Percentiles rank a stretch among this genome's conserved stretches.
Evolutionary conservation across 1,140 invertebrate genomes (phyloP).

Genomic region (Euura lappo): DNA sequence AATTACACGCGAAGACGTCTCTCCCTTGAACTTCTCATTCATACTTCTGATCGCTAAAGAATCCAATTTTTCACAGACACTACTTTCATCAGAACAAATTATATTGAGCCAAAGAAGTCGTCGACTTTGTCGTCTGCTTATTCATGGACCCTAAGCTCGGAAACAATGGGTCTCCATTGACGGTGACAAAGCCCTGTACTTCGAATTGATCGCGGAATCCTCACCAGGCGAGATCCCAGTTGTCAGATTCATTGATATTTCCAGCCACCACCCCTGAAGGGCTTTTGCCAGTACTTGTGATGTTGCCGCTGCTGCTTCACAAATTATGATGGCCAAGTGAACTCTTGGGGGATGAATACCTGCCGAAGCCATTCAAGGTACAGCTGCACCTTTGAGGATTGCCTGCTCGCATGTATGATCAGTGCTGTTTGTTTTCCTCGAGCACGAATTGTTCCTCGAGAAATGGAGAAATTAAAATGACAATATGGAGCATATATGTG

Average conservation of each 20-base stretch:
- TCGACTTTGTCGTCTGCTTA: not conserved
- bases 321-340: conserved; percentile 8
- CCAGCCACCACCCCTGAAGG: not conserved
- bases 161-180: not conserved
- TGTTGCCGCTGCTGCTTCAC: not conserved
- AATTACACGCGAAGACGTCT: no score
- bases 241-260: conserved; percentile 4
- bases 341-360: not conserved
- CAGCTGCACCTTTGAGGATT: no score
- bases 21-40: no score
- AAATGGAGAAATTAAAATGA: no score
- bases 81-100: no score
- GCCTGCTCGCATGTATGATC: no score
- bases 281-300: not conserved
- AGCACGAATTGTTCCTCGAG: no score
- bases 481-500: no score
- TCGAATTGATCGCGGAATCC: conserved; percentile 4
- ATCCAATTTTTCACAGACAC: no score
- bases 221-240: not conserved
- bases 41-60: no score
- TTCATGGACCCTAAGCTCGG: conserved; percentile 5
- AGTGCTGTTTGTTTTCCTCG: no score
- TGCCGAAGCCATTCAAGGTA: no score
- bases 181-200: not conserved
- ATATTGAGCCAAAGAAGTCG: not conserved